Percentiles rank a stretch among this genome's conserved stretches.
Conservation (phyloP, 2,113 vertebrate genomes). For the Cryptomyrus ogoouensis region DNA sequence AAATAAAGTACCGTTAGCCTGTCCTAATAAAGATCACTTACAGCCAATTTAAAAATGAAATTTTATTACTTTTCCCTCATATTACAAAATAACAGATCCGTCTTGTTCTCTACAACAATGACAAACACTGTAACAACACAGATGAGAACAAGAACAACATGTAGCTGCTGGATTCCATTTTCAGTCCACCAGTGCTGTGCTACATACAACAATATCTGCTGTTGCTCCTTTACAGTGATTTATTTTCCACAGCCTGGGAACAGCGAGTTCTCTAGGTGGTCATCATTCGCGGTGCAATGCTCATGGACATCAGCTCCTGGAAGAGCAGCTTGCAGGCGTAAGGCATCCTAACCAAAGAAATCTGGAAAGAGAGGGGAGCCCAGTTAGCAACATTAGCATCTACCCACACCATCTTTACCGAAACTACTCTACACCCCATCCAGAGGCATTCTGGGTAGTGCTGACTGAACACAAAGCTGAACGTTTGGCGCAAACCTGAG, state of each 20-base stretch:
- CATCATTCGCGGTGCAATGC: slow-evolving; percentile 99
- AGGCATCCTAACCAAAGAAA: slow-evolving; percentile 91
- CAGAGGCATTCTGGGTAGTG: background rate
- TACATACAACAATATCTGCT: background rate
- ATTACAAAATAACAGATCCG: slow-evolving; percentile 22
- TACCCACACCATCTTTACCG: background rate
- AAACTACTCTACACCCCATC: background rate
- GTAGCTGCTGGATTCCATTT: background rate
- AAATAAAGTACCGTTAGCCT: background rate
- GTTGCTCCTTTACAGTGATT: background rate
- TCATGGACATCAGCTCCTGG: slow-evolving; percentile 98
- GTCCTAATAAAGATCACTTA: background rate
- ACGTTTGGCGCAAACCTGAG: slow-evolving; percentile 66
- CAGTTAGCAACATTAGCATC: background rate
- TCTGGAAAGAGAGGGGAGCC: slow-evolving; percentile 55
- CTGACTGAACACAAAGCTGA: background rate
- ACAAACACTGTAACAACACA: background rate
- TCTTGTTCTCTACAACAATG: background rate
- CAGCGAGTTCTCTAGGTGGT: slow-evolving; percentile 39
- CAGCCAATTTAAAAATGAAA: slow-evolving; percentile 15
- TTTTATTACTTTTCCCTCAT: slow-evolving; percentile 21
- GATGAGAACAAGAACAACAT: background rate
- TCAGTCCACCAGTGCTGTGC: background rate
- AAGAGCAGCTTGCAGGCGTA: slow-evolving; percentile 97
- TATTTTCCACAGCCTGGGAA: background rate